These are phyloP conservation scores for Babyrousa celebensis DNA, from an alignment of 2,797 vertebrate genomes.

Conservation along the genomic window DNA sequence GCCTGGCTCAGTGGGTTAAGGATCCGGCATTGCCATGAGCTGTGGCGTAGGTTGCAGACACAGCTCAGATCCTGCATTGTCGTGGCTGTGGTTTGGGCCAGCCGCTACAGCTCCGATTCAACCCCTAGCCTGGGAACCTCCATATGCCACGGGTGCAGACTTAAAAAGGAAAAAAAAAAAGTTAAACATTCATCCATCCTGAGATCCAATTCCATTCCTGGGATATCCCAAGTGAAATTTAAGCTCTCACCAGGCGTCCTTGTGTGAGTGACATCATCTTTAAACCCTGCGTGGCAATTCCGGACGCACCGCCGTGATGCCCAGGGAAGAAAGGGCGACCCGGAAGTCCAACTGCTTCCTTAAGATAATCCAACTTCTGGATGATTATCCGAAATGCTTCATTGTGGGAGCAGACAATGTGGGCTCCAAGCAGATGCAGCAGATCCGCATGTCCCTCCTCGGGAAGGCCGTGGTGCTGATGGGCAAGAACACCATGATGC, in stretches of 20 bases:
- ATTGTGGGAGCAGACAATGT: constrained; percentile 99
- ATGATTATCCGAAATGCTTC: constrained; percentile 99
- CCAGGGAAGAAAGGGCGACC: constrained; percentile 99
- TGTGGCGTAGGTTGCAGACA: too few relatives aligned
- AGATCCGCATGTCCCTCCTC: constrained; percentile 98
- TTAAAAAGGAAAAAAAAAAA: neutral
- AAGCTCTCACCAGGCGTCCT: too few relatives aligned
- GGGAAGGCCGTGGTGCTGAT: constrained; percentile 98
- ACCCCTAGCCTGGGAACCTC: too few relatives aligned
- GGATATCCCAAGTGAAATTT: neutral
- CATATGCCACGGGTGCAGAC: too few relatives aligned
- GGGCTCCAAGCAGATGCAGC: constrained; percentile 99
- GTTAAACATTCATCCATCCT: neutral
- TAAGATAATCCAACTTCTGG: constrained; percentile 99
- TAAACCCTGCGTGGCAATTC: constrained; percentile 99
- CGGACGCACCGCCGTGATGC: constrained; percentile 99
- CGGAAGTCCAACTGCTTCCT: constrained; percentile 99
- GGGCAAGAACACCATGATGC: constrained; percentile 99
- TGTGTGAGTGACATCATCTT: constrained; percentile 94
- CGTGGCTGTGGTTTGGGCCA: too few relatives aligned
- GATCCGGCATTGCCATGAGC: too few relatives aligned
- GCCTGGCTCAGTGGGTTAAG: too few relatives aligned
- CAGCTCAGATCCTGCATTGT: too few relatives aligned
- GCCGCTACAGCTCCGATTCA: too few relatives aligned
- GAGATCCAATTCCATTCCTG: neutral